phyloP scores from a whole-genome alignment of 92 coral and sea anemone genomes.

The Palythoa grandis region DNA sequence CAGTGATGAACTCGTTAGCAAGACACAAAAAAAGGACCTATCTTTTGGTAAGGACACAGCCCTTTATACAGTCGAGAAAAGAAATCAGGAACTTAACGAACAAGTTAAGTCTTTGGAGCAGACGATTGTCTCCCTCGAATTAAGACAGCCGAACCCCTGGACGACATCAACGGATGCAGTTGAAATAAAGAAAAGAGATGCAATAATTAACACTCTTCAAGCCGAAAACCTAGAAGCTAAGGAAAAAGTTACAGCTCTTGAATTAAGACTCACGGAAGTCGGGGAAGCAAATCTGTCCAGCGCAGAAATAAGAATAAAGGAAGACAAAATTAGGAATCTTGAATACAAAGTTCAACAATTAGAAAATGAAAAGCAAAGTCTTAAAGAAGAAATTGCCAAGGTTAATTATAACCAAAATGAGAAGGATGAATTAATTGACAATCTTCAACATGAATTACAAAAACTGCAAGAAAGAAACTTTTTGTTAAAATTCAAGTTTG shows the following conservation, averaged over 20 bases:
- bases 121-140: neutral
- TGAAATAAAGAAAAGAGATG: conserved; percentile 7
- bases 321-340: conserved; percentile 28
- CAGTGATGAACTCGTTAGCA: neutral
- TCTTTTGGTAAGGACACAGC: neutral
- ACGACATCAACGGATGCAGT: neutral
- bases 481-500: neutral
- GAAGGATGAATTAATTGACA: neutral
- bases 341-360: conserved; percentile 11
- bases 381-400: neutral
- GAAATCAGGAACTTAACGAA: conserved; percentile 7
- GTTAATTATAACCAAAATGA: neutral
- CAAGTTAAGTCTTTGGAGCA: neutral
- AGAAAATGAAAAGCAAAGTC: neutral
- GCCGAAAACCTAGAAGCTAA: conserved; percentile 7
- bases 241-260: conserved; percentile 8
- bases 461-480: conserved; percentile 19
- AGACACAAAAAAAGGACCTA: neutral
- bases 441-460: conserved; percentile 2
- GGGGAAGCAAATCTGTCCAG: neutral
- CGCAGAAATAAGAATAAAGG: conserved; percentile 6
- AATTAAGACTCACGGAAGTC: conserved; percentile 23
- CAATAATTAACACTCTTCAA: neutral
- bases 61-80: neutral
- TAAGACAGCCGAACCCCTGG: conserved; percentile 16